Base-by-base conservation (phyloP, 1,140 invertebrate species). In the Dicyema japonicum region DNA sequence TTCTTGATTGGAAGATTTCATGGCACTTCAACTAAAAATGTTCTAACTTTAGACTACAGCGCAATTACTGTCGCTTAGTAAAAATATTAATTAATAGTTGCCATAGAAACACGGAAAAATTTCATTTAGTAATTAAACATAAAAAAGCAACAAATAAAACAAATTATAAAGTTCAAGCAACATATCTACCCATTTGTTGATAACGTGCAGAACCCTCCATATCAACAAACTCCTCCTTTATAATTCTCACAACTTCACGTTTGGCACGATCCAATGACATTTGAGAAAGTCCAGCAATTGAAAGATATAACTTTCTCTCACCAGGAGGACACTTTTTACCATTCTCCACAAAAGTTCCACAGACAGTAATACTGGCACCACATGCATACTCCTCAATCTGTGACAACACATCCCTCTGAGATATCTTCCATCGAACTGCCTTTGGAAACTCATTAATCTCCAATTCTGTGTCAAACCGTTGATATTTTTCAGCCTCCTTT, bases 391-490 rank as follows among this genome's bases (percentile, higher is more conserved):
- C 88, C 13, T 74, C 78, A 36, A 97, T 92, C 42, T 92, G 76
- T 2, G 78, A 78, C 27, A 97, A 50, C 2, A 80, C 78, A 55
- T 97, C 85, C 65, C 82, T 85, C 26, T 74, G 85, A 2, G 82
- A 92, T n/a, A 94, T 74, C 34, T 75, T 62, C 76, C 80, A 92
- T 31, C 85, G 59, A 0, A 82, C 80, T 46, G 88, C 80, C 38
- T 97, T 85, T 13, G 85, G 88, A 54, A 97, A 94, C 49, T 97
- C 85, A 42, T 97, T 97, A 37, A 97, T 97, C 52, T 97, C 88
- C 27, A 97, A 57, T 48, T 97, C 88, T n/a, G n/a, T n/a, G n/a
- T n/a, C n/a, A n/a, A n/a, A n/a, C n/a, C n/a, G n/a, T n/a, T n/a
- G n/a, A n/a, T n/a, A n/a, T n/a, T n/a, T n/a, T n/a, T n/a, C n/a